Evolutionary conservation across 2,113 vertebrate genomes (phyloP).

Genomic region (Phyllostomus hastatus): DNA sequence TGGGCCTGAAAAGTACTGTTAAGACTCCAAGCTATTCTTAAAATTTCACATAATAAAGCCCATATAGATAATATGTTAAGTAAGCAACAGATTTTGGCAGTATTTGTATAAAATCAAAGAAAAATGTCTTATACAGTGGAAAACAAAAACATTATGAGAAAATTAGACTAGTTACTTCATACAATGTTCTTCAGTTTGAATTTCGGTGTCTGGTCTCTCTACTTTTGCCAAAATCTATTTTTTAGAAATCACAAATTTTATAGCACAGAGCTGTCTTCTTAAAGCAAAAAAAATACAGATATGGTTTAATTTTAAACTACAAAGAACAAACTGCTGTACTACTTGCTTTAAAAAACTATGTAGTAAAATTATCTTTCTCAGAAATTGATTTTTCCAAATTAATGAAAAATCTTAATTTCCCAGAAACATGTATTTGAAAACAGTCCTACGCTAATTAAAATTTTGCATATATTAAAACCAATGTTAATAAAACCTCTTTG

Average conservation of each 20-base stretch:
- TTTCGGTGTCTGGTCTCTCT: background rate
- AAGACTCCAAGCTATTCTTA: slow-evolving; percentile 29
- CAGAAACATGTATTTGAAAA: background rate
- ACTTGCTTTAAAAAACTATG: background rate
- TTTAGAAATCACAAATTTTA: slow-evolving; percentile 32
- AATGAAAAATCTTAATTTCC: slow-evolving; percentile 20
- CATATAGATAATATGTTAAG: slow-evolving; percentile 48
- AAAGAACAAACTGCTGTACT: background rate
- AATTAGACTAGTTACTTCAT: background rate
- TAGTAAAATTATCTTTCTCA: background rate
- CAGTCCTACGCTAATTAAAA: background rate
- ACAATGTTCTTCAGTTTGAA: background rate
- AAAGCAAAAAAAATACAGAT: background rate
- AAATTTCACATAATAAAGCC: slow-evolving; percentile 71
- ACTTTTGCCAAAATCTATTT: background rate
- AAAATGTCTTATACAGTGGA: background rate
- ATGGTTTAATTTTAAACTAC: background rate
- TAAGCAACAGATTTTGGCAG: background rate
- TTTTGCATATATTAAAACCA: slow-evolving; percentile 22
- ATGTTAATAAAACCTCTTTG: background rate
- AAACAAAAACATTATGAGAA: slow-evolving; percentile 36
- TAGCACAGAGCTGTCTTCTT: background rate
- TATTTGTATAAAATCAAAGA: slow-evolving; percentile 11
- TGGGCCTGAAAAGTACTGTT: background rate
- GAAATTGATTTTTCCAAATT: slow-evolving; percentile 38